Evolutionary conservation across 2,888 invertebrate genomes (phyloP).

Genomic region (Conomelus anceps): DNA sequence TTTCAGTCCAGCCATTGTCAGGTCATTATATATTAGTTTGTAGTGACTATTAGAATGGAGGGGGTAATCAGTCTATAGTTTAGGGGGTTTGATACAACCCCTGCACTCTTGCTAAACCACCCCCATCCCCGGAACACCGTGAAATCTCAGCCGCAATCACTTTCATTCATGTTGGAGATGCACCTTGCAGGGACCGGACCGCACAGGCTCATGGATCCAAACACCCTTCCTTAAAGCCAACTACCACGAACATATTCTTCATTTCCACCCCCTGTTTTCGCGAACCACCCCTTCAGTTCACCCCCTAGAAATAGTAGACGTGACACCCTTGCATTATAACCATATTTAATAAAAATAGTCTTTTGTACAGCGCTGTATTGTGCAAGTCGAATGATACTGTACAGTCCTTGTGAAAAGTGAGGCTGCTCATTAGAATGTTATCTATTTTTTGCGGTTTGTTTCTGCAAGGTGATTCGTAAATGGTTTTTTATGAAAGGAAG

Average conservation of each 20-base stretch:
- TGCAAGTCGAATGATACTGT: background rate
- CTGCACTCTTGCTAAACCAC: background rate
- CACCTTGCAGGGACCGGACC: background rate
- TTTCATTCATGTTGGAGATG: background rate
- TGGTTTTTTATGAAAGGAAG: no score
- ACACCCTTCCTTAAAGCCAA: background rate
- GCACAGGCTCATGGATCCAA: background rate
- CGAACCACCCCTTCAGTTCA: background rate
- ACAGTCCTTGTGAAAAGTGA: background rate
- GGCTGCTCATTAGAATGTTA: background rate
- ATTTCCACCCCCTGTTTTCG: background rate
- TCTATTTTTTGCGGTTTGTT: background rate
- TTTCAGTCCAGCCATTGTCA: slow-evolving; percentile 26
- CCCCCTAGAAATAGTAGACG: background rate
- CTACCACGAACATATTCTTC: background rate
- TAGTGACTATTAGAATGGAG: slow-evolving; percentile 26
- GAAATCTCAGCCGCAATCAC: background rate
- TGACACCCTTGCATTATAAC: background rate
- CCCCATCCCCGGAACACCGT: no score
- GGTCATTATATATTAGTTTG: slow-evolving; percentile 35
- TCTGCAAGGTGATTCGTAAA: background rate
- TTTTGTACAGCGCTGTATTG: background rate
- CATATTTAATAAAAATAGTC: background rate
- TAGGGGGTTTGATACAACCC: background rate
- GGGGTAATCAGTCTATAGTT: slow-evolving; percentile 10